A percentile compares a stretch with the other conserved stretches of the same genome.
Evolutionary conservation across 2,113 vertebrate species (phyloP).

Genomic region (Malurus cyaneus): DNA sequence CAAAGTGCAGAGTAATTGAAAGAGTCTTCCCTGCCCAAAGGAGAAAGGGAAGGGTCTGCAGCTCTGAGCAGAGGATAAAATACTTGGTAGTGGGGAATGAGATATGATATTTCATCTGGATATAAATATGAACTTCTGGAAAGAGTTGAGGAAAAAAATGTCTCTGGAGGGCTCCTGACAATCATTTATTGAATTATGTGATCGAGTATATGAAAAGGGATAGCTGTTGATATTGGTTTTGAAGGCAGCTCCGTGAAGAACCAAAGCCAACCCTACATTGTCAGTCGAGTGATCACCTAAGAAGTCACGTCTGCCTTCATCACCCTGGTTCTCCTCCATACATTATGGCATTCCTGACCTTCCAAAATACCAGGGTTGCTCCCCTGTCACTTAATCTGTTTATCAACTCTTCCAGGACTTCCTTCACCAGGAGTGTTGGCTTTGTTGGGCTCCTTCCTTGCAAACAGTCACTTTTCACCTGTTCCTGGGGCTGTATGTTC

Average conservation of each 20-base stretch:
- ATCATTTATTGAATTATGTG: background rate
- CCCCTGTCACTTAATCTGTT: background rate
- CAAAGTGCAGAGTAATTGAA: background rate
- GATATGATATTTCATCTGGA: slow-evolving; percentile 22
- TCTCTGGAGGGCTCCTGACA: background rate
- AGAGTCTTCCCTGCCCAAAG: background rate
- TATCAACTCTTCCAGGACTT: background rate
- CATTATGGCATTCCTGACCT: background rate
- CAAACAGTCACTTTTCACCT: background rate
- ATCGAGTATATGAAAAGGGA: background rate
- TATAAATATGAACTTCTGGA: slow-evolving; percentile 42
- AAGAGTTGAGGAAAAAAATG: background rate
- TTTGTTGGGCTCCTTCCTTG: background rate
- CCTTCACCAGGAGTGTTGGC: background rate
- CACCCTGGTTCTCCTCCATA: background rate
- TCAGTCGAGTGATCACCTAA: background rate
- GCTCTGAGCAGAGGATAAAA: background rate
- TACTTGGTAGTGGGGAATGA: background rate
- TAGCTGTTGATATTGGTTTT: background rate
- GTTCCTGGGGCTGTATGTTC: background rate
- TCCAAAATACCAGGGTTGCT: background rate
- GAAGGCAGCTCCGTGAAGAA: background rate
- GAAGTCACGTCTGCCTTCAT: background rate
- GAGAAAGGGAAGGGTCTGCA: background rate
- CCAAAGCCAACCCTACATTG: background rate